Conservation (phyloP, 1,140 invertebrate genomes). For the Babylonia areolata region DNA sequence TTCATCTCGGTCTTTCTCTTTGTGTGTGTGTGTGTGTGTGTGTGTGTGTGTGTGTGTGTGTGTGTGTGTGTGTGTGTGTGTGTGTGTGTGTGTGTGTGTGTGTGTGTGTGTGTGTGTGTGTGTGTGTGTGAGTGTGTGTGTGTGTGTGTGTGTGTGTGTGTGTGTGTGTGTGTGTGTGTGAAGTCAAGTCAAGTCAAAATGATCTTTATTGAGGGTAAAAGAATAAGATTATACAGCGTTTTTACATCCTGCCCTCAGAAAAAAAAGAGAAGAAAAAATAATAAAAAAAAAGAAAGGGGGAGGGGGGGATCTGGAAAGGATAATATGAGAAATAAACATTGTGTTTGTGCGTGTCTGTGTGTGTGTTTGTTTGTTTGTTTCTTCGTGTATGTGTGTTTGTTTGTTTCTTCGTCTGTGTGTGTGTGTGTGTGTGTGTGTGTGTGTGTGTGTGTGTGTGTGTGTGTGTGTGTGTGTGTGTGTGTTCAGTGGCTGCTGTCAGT, state of each 20-base stretch:
- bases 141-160: slow-evolving; percentile 9
- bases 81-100: not conserved
- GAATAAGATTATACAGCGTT: too few relatives aligned
- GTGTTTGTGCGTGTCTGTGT: not conserved
- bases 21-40: not conserved
- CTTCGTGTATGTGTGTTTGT: not conserved
- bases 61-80: not conserved
- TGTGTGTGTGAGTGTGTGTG: not conserved
- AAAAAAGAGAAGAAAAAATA: too few relatives aligned
- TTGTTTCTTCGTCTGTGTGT: not conserved
- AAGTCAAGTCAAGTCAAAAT: too few relatives aligned
- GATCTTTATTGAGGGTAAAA: too few relatives aligned
- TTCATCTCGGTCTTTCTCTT: not conserved
- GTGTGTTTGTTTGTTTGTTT: not conserved
- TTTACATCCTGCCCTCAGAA: too few relatives aligned
- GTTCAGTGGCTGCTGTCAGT: not conserved
- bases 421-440: not conserved
- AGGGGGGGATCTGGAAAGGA: too few relatives aligned
- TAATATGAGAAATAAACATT: too few relatives aligned
- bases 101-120: not conserved
- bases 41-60: not conserved
- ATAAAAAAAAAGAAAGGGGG: too few relatives aligned
- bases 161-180: not conserved
- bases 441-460: slow-evolving; percentile 4
- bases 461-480: not conserved